Base-by-base conservation (phyloP, 2,888 invertebrate species). In the Pimpla rufipes region DNA sequence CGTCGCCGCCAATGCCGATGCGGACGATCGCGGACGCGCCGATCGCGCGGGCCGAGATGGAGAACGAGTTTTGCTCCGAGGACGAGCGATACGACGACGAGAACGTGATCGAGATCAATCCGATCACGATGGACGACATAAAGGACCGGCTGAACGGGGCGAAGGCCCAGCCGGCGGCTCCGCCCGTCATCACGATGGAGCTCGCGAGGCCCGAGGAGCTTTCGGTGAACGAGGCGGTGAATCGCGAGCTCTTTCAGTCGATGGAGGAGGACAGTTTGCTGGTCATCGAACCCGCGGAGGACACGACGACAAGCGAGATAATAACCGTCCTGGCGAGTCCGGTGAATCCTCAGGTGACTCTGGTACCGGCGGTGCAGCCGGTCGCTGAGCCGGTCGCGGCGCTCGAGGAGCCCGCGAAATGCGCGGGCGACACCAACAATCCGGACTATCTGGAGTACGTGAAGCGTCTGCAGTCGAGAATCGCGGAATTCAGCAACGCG, bases 401-500 rank as follows among this genome's bases (percentile, higher is more conserved):
- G 0, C 57, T 64, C 11, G 85, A 86, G 7, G 86, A 90, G 71
- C 79, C 83, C 59, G 67, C 55, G 16, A 88, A 87, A 71, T 81
- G 84, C 6, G 64, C 80, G 2, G 89, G 89, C 3, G 92, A 93
- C 64, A 88, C 89, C 0, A 92, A 90, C 66, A 93, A 93, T 81
- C 92, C 93, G 0, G 94, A 94, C 74, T 94, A 94, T 86, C 87
- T 95, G 84, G 95, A 96, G 81, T 96, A 96, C 88, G 96, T 96
- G 37, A 95, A 96, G 79, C 94, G 96, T 62, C 90, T 96, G 45
- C 96, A 96, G 89, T 96, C 95, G 21, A 95, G 96, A 91, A 95
- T 95, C 74, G 95, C 96, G 1, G 96, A 96, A 88, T 96, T 96
- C 87, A 95, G 96, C 83, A 96, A 96, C 87, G 96, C 95, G 0